phyloP scores from a whole-genome alignment of 2,113 vertebrate species.

The Agelaius phoeniceus region DNA sequence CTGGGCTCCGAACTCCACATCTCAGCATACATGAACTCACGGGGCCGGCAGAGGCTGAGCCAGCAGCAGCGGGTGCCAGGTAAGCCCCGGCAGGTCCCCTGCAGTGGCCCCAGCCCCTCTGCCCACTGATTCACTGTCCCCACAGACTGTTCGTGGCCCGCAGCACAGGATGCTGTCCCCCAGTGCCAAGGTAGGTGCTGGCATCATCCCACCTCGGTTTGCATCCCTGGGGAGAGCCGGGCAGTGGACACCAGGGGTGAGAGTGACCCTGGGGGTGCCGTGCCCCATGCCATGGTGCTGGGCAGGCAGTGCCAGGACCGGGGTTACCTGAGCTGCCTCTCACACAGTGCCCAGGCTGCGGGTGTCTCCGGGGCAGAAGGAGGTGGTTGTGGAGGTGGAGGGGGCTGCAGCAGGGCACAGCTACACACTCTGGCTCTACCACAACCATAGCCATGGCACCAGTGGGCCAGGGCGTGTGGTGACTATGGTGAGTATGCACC shows the following conservation, averaged over 20 bases:
- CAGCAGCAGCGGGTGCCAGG: slow-evolving; percentile 67
- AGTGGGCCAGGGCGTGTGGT: accelerated
- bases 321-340: neutral
- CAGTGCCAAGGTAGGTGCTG: slow-evolving; percentile 74
- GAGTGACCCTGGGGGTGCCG: accelerated
- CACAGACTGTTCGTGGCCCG: slow-evolving; percentile 69
- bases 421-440: slow-evolving; percentile 64
- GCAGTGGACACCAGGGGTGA: neutral
- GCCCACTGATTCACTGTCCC: slow-evolving; percentile 26
- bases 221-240: neutral
- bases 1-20: slow-evolving; percentile 63
- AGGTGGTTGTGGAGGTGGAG: slow-evolving; percentile 48
- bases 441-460: neutral
- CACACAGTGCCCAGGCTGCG: slow-evolving; percentile 60
- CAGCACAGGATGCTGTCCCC: slow-evolving; percentile 49
- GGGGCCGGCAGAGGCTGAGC: slow-evolving; percentile 31
- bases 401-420: neutral
- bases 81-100: neutral
- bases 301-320: neutral
- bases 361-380: neutral
- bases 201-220: accelerated
- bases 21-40: slow-evolving; percentile 28
- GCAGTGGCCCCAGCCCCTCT: accelerated
- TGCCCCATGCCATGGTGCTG: neutral
- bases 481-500: slow-evolving; percentile 19